Evolutionary conservation across 2,888 invertebrate genomes (phyloP), one percentile per base, ranked within the genome.

Genomic region (Synergus gifuensis): DNA sequence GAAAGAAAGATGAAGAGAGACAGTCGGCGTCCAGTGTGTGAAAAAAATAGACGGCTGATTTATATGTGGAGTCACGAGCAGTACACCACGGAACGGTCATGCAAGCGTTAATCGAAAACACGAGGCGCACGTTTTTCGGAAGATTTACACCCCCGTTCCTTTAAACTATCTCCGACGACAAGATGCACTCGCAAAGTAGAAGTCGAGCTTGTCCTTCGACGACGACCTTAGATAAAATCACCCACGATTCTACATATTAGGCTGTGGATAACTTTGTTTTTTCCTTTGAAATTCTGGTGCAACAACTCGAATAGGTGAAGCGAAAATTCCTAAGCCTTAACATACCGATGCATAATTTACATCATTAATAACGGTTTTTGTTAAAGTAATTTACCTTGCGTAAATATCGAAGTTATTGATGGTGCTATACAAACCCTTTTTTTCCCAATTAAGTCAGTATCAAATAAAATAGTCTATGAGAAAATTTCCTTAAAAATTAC

Each of bases 1-100:
- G 67, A 67, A 58, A 58, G 44, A 76, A 77, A 76, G 76, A 76
- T 78, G 64, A 69, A 36, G 79, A 76, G 80, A 83, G 82, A 82
- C 85, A 81, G 80, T 83, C 81, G 83, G 83, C 81, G 81, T 64
- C 79, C 80, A 83, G 80, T 79, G 85, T 76, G 83, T 83, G 86
- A 87, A 89, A 86, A 87, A 86, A 89, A 88, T 87, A 87, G 87
- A 84, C 80, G 84, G 83, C 87, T 89, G 88, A 89, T 89, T 89
- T 89, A 89, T 89, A 85, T 87, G 85, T 86, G 81, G 84, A 86
- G 89, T 87, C 88, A 88, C 87, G 87, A 87, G 79, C 82, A 83
- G 83, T 79, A 80, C 82, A 84, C 77, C 76, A 78, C 69, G 78
- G 82, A 79, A 73, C 84, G 83, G 79, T 78, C 82, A 69, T 83